Percentiles rank a stretch among this genome's conserved stretches.
Conservation (phyloP, 2,888 invertebrate species). For the Standfussiana lucernea region DNA sequence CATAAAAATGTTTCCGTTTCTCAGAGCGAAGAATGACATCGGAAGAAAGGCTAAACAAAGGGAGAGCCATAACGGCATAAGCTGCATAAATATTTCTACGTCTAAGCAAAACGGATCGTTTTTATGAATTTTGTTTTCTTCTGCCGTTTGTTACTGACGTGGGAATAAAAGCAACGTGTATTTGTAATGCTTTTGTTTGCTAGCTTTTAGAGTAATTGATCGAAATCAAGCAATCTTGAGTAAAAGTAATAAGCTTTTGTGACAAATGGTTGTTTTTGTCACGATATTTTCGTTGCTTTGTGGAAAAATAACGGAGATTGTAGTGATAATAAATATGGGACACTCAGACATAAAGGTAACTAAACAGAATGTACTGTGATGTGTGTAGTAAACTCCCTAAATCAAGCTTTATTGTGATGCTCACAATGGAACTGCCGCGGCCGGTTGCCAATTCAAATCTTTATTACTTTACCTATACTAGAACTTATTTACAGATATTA, state of each 20-base stretch:
- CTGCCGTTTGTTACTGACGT: conserved; percentile 43
- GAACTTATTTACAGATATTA: not conserved
- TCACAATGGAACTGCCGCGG: conserved; percentile 17
- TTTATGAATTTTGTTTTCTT: conserved; percentile 45
- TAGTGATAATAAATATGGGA: conserved; percentile 36
- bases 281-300: conserved; percentile 18
- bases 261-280: conserved; percentile 19
- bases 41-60: conserved; percentile 54
- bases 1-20: conserved; percentile 42
- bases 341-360: conserved; percentile 24
- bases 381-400: conserved; percentile 21
- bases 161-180: conserved; percentile 26
- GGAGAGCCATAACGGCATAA: conserved; percentile 50
- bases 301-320: conserved; percentile 21
- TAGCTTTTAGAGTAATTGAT: conserved; percentile 38
- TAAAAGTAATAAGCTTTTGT: conserved; percentile 38
- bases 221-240: conserved; percentile 13
- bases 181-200: conserved; percentile 24
- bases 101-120: conserved; percentile 51
- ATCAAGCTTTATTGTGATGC: conserved; percentile 35
- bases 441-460: conserved; percentile 28
- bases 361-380: conserved; percentile 14
- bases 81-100: conserved; percentile 64
- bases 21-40: conserved; percentile 41
- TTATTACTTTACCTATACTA: conserved; percentile 20